Evolutionary conservation across 2,797 vertebrate species (phyloP), one percentile per base, ranked within the genome.

Genomic region (Cryptoprocta ferox): DNA sequence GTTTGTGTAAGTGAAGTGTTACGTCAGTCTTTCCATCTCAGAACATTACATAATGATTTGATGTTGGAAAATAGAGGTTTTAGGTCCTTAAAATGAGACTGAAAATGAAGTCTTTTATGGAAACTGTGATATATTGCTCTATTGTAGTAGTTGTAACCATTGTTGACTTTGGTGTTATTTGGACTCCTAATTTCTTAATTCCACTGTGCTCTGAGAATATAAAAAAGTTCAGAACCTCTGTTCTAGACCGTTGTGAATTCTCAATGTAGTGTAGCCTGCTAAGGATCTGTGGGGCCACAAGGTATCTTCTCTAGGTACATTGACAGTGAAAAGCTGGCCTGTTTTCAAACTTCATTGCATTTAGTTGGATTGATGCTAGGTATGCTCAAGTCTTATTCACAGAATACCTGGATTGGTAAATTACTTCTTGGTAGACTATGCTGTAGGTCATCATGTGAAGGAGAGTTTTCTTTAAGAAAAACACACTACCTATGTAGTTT

Each of bases 401-500:
- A 48, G 87, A 95, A 88, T 48, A 81, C 14, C 15, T 85, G 6
- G 84, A 32, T 39, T 85, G 42, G 61, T 28, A 93, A 56, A 56
- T 87, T 65, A 73, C 1, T 76, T 89, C 50, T 68, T 83, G 86
- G 59, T 78, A 76, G 37, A 45, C 32, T 81, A 0, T 63, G 48
- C 11, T 85, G 3, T 26, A 68, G 68, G 66, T 63, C 28, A 45
- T 53, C 21, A 76, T 14, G 39, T 86, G 21, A 93, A 82, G 56
- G 56, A 66, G 45, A 65, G 35, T 79, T 94, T 93, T 82, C 73
- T 93, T 89, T 92, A 83, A 83, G 75, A 35, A 89, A 83, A 96
- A 70, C 11, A 59, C 5, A 13, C 30, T 50, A 59, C 65, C 21
- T 84, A 3, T 37, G 5, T 86, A 37, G 70, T 50, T 56, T 9